phyloP scores from a whole-genome alignment of 92 coral and sea anemone genomes.

The Porites cylindrica region DNA sequence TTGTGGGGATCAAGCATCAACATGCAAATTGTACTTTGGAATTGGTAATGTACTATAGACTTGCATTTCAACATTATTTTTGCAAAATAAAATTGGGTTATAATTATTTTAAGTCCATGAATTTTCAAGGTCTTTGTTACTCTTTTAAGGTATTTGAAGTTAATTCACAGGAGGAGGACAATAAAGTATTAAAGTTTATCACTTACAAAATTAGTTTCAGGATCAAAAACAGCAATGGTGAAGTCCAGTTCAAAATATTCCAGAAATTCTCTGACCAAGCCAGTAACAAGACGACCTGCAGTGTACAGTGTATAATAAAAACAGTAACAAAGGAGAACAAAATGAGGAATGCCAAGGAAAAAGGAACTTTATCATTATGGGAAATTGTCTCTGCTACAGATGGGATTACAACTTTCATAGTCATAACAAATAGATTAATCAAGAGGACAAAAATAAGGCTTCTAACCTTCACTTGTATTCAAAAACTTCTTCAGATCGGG shows the following conservation, averaged over 20 bases:
- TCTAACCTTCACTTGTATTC: conserved; percentile 87
- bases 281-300: conserved; percentile 90
- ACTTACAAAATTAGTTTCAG: conserved; percentile 98
- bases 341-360: no score
- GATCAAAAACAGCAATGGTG: conserved; percentile 98
- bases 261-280: conserved; percentile 91
- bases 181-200: background rate
- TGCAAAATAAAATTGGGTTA: no score
- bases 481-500: conserved; percentile 81
- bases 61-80: no score
- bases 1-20: no score
- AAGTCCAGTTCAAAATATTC: conserved; percentile 97
- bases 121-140: no score
- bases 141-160: no score
- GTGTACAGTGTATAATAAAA: background rate
- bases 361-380: no score
- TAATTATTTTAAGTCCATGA: no score
- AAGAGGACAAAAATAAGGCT: background rate
- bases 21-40: no score
- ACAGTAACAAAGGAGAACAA: background rate
- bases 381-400: no score
- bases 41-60: no score
- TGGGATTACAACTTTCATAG: no score
- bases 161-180: background rate
- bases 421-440: background rate